These are phyloP conservation scores for Geopemphigus sp. DNA, from an alignment of 1,140 invertebrate genomes.

Conservation along the genomic window DNA sequence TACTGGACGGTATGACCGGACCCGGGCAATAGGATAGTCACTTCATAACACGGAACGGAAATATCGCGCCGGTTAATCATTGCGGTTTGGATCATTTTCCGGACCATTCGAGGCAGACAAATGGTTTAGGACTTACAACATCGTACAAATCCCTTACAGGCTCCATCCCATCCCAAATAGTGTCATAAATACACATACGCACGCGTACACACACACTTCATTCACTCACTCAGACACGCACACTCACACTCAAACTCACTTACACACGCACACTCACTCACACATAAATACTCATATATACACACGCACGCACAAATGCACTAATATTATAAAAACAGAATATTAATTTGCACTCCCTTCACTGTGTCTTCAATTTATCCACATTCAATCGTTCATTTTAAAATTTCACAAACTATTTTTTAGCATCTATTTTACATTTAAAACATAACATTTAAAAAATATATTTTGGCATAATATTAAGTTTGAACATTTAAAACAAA, in stretches of 20 bases:
- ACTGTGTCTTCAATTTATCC: not conserved
- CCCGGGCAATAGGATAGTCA: conserved; percentile 24
- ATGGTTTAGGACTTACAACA: conserved; percentile 33
- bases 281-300: too few relatives aligned
- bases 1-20: conserved; percentile 25
- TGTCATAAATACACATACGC: not conserved
- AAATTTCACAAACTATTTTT: not conserved
- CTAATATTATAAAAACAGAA: too few relatives aligned
- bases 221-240: too few relatives aligned
- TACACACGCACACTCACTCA: too few relatives aligned
- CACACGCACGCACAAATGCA: too few relatives aligned
- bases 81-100: conserved; percentile 20
- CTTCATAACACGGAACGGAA: conserved; percentile 1
- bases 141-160: conserved; percentile 25
- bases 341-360: too few relatives aligned
- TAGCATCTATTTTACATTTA: too few relatives aligned
- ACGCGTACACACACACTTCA: too few relatives aligned
- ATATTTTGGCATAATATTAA: too few relatives aligned
- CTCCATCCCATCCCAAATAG: conserved; percentile 20
- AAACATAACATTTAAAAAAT: too few relatives aligned
- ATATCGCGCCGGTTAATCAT: not conserved
- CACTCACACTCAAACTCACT: too few relatives aligned
- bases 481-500: conserved; percentile 10
- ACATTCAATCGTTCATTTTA: not conserved
- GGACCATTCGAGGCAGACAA: not conserved